Evolutionary conservation across 2,113 vertebrate species (phyloP).

Genomic region (Forbesichthys papilliferus): DNA sequence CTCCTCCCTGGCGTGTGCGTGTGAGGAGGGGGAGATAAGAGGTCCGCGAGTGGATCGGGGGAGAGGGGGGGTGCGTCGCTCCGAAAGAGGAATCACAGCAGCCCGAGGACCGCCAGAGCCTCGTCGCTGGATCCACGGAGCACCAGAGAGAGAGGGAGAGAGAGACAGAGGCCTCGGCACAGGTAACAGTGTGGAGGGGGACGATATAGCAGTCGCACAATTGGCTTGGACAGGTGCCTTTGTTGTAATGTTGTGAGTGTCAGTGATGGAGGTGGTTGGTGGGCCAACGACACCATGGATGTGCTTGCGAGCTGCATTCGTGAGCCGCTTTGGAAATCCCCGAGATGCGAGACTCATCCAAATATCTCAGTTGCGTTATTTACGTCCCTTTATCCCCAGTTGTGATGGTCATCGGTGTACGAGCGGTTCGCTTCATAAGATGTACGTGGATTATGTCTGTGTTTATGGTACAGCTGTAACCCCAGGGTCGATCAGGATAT

Average conservation of each 20-base stretch:
- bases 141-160: conserved; percentile 65
- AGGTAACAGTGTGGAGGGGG: conserved; percentile 61
- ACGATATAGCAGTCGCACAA: not conserved
- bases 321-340: not conserved
- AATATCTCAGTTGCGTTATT: not conserved
- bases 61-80: conserved; percentile 53
- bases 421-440: not conserved
- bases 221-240: not conserved
- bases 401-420: not conserved
- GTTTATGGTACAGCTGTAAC: not conserved
- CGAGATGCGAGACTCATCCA: not conserved
- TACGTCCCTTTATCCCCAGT: not conserved
- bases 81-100: conserved; percentile 62
- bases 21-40: conserved; percentile 50
- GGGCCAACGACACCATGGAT: not conserved
- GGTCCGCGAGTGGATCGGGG: conserved; percentile 58
- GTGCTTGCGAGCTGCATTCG: not conserved
- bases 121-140: conserved; percentile 69
- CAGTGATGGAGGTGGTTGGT: too few species aligned
- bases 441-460: not conserved
- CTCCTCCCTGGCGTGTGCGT: conserved; percentile 42
- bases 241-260: not conserved
- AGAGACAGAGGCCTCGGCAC: conserved; percentile 65
- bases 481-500: conserved; percentile 4
- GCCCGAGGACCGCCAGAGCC: conserved; percentile 58